phyloP scores from a whole-genome alignment of 2,797 vertebrate species.

The Karalla daura region DNA sequence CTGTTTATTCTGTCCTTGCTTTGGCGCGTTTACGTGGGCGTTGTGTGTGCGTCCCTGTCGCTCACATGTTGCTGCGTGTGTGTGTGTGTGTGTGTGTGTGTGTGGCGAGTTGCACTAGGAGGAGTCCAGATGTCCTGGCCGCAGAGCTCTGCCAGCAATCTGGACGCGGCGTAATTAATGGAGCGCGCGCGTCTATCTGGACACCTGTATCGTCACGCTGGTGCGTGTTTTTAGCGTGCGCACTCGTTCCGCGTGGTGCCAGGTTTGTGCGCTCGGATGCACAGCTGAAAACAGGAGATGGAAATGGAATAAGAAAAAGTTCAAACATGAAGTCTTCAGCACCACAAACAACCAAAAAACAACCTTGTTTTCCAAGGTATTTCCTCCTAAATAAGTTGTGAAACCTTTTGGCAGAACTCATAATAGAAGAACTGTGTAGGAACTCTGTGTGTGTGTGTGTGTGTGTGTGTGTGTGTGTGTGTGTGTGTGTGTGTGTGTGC shows the following conservation, averaged over 20 bases:
- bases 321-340: no score
- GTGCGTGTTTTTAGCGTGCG: background rate
- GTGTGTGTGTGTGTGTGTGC: background rate
- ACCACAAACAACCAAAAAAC: no score
- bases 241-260: constrained; percentile 5
- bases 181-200: constrained; percentile 33
- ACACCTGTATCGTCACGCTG: constrained; percentile 33
- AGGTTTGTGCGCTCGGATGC: no score
- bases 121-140: constrained; percentile 62
- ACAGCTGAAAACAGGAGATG: no score
- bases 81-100: constrained; percentile 25
- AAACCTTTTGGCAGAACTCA: no score
- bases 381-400: no score
- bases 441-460: background rate
- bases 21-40: constrained; percentile 1
- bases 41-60: constrained; percentile 7
- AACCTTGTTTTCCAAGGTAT: no score
- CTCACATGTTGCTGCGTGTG: constrained; percentile 20
- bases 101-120: constrained; percentile 35
- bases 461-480: constrained; percentile 3
- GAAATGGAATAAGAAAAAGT: no score
- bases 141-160: constrained; percentile 54
- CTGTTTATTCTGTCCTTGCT: background rate
- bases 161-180: constrained; percentile 55
- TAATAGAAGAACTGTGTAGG: no score